phyloP scores from a whole-genome alignment of 2,113 vertebrate species.

The Pteruthius melanotis region DNA sequence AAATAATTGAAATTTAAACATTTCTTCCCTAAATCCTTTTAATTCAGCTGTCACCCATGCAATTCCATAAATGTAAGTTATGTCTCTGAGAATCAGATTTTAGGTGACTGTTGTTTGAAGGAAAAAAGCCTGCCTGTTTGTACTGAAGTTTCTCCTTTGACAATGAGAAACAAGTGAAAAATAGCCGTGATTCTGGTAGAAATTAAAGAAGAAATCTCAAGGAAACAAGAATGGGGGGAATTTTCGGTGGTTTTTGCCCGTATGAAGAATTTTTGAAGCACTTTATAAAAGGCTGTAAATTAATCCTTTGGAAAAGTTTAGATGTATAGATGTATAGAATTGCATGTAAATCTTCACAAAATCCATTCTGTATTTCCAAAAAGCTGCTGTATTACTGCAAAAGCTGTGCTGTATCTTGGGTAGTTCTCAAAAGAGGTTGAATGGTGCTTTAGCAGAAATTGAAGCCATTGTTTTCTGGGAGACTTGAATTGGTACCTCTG shows the following conservation, averaged over 20 bases:
- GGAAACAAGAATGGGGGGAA: fast-evolving
- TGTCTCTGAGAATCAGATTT: not conserved
- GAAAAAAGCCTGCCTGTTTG: not conserved
- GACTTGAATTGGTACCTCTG: not conserved
- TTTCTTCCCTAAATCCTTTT: not conserved
- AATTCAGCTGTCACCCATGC: not conserved
- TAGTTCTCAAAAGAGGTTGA: not conserved
- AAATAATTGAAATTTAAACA: not conserved
- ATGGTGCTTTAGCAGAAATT: not conserved
- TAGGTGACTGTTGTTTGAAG: not conserved
- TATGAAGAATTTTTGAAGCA: not conserved
- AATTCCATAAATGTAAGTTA: not conserved
- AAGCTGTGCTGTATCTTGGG: not conserved
- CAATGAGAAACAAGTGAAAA: not conserved
- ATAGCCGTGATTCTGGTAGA: not conserved
- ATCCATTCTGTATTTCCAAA: not conserved
- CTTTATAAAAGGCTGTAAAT: not conserved
- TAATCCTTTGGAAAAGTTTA: not conserved
- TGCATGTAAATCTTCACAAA: not conserved
- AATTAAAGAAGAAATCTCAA: not conserved
- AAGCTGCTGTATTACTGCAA: not conserved
- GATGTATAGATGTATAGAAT: not conserved
- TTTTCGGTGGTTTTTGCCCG: not conserved
- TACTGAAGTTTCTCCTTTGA: not conserved
- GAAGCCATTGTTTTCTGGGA: not conserved